Conservation (phyloP, 2,888 invertebrate genomes). For the Pecten maximus region DNA sequence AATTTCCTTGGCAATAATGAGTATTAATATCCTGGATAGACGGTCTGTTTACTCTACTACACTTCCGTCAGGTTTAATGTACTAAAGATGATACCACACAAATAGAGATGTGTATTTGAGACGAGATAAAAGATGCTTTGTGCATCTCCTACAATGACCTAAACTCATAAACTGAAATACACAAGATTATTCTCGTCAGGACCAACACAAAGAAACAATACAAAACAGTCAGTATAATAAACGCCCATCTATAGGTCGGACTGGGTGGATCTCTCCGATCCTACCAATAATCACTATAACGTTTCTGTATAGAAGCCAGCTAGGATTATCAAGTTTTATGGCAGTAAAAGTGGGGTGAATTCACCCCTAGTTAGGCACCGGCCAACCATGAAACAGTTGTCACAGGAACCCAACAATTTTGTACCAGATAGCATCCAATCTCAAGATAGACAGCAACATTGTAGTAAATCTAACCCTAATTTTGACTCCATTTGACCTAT, state of each 20-base stretch:
- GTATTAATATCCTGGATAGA: background rate
- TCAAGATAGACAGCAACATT: background rate
- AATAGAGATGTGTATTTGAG: conserved; percentile 6
- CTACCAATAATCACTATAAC: background rate
- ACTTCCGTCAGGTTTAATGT: background rate
- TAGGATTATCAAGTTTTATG: conserved; percentile 28
- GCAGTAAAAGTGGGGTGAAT: conserved; percentile 19
- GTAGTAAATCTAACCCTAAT: conserved; percentile 17
- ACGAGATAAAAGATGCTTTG: background rate
- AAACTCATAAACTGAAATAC: background rate
- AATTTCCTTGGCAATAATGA: background rate
- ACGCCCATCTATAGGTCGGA: background rate
- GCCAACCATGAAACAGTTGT: conserved; percentile 22
- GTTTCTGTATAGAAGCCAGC: background rate
- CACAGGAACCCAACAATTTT: conserved; percentile 25
- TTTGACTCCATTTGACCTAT: conserved; percentile 8
- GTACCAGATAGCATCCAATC: conserved; percentile 1
- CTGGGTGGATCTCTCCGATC: background rate
- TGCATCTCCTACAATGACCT: background rate
- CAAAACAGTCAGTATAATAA: background rate
- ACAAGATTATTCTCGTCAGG: background rate
- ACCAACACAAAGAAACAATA: background rate
- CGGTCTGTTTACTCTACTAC: background rate
- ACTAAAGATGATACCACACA: conserved; percentile 22
- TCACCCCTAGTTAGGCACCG: background rate